Conservation (phyloP, 2,113 vertebrate species). For the Mionectes macconnelli region DNA sequence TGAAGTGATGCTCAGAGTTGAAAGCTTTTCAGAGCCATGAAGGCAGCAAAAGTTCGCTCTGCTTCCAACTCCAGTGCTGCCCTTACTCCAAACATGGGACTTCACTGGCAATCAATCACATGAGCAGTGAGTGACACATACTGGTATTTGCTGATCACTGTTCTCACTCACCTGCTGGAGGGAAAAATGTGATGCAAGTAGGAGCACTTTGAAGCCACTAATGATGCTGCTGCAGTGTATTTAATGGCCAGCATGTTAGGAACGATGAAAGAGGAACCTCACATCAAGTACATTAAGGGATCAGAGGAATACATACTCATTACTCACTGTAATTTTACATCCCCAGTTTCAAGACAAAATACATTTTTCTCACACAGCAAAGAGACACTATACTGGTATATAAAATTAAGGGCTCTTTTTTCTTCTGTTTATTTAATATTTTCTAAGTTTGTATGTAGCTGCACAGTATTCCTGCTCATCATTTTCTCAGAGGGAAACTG, state of each 20-base stretch:
- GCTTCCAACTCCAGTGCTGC: background rate
- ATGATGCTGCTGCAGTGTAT: constrained; percentile 56
- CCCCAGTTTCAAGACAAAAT: constrained; percentile 41
- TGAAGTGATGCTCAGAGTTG: background rate
- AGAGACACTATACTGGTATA: background rate
- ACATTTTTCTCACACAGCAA: constrained; percentile 37
- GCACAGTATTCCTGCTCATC: background rate
- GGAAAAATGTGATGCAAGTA: constrained; percentile 48
- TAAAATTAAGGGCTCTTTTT: constrained; percentile 20
- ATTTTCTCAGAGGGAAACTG: background rate
- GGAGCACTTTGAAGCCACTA: constrained; percentile 62
- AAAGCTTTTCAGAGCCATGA: background rate
- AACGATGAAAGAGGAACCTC: constrained; percentile 63
- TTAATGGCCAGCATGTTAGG: constrained; percentile 60
- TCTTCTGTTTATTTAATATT: constrained; percentile 4
- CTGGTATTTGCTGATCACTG: constrained; percentile 17
- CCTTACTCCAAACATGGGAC: background rate
- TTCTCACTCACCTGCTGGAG: constrained; percentile 38
- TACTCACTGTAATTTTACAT: constrained; percentile 58
- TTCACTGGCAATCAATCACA: background rate
- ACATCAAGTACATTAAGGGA: constrained; percentile 67
- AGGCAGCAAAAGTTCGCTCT: background rate
- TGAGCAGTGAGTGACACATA: background rate
- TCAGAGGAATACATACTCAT: constrained; percentile 65
- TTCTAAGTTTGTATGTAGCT: background rate